Evolutionary conservation across 2,113 vertebrate species (phyloP), one percentile per base, ranked within the genome.

Genomic region (Gymnarchus niloticus): DNA sequence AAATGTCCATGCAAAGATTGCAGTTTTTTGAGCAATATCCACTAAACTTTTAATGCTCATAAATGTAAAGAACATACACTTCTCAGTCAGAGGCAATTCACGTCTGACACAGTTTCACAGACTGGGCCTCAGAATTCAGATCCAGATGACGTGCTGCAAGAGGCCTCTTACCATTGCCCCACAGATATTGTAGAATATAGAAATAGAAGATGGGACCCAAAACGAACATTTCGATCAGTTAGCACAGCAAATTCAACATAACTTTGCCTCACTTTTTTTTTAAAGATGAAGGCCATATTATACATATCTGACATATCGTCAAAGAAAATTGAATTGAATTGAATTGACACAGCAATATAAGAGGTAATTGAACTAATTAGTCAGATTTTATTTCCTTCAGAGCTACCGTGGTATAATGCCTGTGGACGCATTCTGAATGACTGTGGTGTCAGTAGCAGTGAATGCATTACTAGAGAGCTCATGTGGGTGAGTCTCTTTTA

Each of bases 41-140:
- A 83, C 28, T 56, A n/a, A 19, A 56, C 81, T 56, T 83, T 83
- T 83, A 56, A 83, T 83, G 51, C 10, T 28, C 25, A 83, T 83
- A 83, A 83, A 83, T 56, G 49, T 37, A 56, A 28, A 54, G n/a
- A 19, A 10, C 49, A 81, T 81, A 19, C 23, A 49, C 6, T 33
- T 37, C 28, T 76, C 41, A n/a, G 25, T 81, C 49, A 52, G 46
- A 81, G 44, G 78, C 19, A 81, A 46, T 81, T 81, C 10, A 81
- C 49, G 21, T 81, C 78, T 81, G 78, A 52, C 21, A 81, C 51
- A n/a, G 41, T 49, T 10, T 49, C 28, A 12, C 19, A 81, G n/a
- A 7, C 41, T 76, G 28, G 17, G 6, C 37, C 69, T 33, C 69
- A 61, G 0, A 61, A n/a, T 59, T 21, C 25, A 76, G 69, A n/a